Percentiles rank a stretch among this genome's conserved stretches.
These are phyloP conservation scores for Phenganax stokvisi DNA, from an alignment of 92 coral and sea anemone genomes.

Conservation along the genomic window DNA sequence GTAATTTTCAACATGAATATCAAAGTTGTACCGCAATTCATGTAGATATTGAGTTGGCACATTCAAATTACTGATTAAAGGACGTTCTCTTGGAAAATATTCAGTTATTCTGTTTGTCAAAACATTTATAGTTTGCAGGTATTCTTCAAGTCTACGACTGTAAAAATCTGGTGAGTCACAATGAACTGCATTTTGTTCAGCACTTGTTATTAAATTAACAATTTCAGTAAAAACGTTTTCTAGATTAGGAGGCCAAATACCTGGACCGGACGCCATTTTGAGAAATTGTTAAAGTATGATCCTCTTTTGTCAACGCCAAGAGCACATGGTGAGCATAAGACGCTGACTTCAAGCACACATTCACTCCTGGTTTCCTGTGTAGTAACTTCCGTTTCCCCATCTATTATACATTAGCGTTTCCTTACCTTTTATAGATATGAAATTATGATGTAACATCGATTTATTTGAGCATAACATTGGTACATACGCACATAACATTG, in stretches of 20 bases:
- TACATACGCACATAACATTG: too few species aligned
- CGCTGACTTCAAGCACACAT: too few species aligned
- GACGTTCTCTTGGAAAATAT: not conserved
- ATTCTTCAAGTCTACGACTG: conserved; percentile 26
- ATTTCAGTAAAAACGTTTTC: conserved; percentile 14
- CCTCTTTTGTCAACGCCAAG: too few species aligned
- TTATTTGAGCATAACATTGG: too few species aligned
- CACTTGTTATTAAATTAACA: not conserved
- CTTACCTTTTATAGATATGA: conserved; percentile 14
- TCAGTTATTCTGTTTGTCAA: conserved; percentile 15
- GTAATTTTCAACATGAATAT: too few species aligned
- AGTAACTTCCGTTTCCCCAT: conserved; percentile 5
- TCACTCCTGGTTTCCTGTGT: not conserved
- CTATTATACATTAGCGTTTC: conserved; percentile 7
- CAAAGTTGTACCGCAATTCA: not conserved
- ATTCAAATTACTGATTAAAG: not conserved
- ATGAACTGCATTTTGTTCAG: not conserved
- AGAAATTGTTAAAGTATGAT: not conserved
- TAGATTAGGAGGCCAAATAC: conserved; percentile 36
- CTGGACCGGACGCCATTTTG: conserved; percentile 24
- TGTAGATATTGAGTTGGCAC: not conserved
- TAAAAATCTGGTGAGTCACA: conserved; percentile 32
- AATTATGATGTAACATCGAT: not conserved
- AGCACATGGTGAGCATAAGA: too few species aligned
- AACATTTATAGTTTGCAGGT: conserved; percentile 10